These are phyloP conservation scores for Ariopsis seemanni DNA, from an alignment of 2,113 vertebrate genomes.

Conservation along the genomic window DNA sequence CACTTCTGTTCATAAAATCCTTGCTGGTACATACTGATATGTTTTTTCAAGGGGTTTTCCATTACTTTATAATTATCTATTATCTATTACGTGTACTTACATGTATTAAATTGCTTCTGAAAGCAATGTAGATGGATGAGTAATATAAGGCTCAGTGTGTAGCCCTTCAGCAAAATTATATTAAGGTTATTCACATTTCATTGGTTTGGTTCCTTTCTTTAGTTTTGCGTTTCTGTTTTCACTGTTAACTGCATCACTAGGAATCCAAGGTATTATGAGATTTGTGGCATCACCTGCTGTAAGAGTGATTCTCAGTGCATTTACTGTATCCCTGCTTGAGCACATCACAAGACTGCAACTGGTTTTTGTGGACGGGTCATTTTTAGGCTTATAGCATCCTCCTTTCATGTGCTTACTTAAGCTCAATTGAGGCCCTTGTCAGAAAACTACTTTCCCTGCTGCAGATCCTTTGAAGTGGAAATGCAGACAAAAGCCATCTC, in stretches of 20 bases:
- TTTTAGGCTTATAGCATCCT: constrained; percentile 47
- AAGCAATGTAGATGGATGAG: background rate
- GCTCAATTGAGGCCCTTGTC: constrained; percentile 44
- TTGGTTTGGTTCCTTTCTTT: background rate
- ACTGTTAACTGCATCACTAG: constrained; percentile 8
- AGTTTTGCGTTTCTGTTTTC: constrained; percentile 17
- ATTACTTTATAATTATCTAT: background rate
- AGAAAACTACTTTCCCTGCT: constrained; percentile 43
- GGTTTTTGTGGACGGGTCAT: constrained; percentile 42
- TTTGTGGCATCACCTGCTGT: constrained; percentile 31
- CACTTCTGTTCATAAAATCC: background rate
- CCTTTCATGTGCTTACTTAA: constrained; percentile 52
- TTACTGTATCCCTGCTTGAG: constrained; percentile 28
- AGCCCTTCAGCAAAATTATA: background rate
- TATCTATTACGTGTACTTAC: background rate
- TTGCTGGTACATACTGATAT: background rate
- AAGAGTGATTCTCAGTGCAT: constrained; percentile 25
- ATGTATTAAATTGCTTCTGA: background rate
- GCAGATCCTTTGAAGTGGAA: constrained; percentile 50
- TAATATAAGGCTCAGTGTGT: background rate
- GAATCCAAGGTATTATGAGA: constrained; percentile 23
- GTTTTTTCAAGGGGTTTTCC: background rate
- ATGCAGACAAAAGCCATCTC: constrained; percentile 17
- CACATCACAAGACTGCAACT: constrained; percentile 30
- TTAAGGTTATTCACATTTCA: background rate